Evolutionary conservation across 1,140 invertebrate species (phyloP).

Genomic region (Drosophila busckii): DNA sequence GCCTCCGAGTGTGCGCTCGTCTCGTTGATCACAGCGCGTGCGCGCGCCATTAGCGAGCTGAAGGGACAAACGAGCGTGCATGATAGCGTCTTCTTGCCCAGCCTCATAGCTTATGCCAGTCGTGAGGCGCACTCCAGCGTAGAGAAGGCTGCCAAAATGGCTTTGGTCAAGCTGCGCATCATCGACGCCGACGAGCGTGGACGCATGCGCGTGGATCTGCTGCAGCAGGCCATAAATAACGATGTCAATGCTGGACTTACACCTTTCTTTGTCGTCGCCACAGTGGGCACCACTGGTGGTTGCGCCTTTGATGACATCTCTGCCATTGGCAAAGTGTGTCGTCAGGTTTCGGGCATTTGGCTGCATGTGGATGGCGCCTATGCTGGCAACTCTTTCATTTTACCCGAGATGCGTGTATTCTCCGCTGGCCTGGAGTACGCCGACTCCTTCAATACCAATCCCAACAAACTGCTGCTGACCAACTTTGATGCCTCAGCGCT

Average conservation of each 20-base stretch:
- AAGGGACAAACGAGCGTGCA: conserved; percentile 77
- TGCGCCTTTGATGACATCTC: conserved; percentile 90
- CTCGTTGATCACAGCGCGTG: conserved; percentile 88
- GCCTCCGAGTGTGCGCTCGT: conserved; percentile 94
- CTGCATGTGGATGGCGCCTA: conserved; percentile 90
- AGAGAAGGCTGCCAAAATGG: conserved; percentile 96
- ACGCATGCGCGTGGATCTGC: conserved; percentile 86
- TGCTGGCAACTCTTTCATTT: conserved; percentile 90
- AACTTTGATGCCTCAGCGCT: conserved; percentile 95
- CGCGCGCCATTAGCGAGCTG: conserved; percentile 86
- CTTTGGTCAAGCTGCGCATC: conserved; percentile 91
- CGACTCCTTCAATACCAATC: conserved; percentile 95
- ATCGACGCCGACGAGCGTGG: conserved; percentile 92
- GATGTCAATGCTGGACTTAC: conserved; percentile 89
- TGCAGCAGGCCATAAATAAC: conserved; percentile 86
- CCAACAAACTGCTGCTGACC: conserved; percentile 94
- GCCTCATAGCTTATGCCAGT: conserved; percentile 90
- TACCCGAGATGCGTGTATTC: conserved; percentile 88
- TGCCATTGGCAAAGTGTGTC: conserved; percentile 90
- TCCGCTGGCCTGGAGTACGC: conserved; percentile 90
- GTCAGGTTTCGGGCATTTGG: conserved; percentile 84
- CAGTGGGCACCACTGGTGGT: conserved; percentile 89
- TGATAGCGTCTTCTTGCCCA: conserved; percentile 88
- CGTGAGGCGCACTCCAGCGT: conserved; percentile 95
- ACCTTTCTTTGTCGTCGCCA: conserved; percentile 92